phyloP scores from a whole-genome alignment of 2,113 vertebrate genomes.

The Odontesthes bonariensis region DNA sequence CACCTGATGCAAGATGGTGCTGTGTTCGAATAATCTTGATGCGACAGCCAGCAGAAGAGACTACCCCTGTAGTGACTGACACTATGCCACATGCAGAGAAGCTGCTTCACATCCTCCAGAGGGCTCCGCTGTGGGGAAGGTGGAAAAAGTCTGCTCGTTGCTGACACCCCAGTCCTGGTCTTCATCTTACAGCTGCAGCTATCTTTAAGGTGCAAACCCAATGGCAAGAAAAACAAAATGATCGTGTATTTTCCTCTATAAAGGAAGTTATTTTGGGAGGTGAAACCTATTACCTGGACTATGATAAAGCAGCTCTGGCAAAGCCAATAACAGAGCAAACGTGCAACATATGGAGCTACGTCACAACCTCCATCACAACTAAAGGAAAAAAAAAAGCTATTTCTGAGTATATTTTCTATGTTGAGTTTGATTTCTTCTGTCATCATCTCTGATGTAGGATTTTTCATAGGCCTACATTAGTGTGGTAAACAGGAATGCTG shows the following conservation, averaged over 20 bases:
- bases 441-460: neutral
- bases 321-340: neutral
- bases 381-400: neutral
- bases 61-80: slow-evolving; percentile 28
- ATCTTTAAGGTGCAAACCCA: neutral
- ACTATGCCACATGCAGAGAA: slow-evolving; percentile 15
- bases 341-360: neutral
- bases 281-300: slow-evolving; percentile 24
- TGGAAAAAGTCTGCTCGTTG: slow-evolving; percentile 15
- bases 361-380: neutral
- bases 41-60: slow-evolving; percentile 33
- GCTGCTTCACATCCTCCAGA: slow-evolving; percentile 31
- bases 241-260: neutral
- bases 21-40: slow-evolving; percentile 29
- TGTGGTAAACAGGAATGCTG: neutral
- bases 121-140: slow-evolving; percentile 3
- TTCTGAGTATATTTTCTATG: neutral
- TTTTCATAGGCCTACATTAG: neutral
- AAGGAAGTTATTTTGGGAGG: slow-evolving; percentile 14
- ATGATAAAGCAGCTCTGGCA: neutral
- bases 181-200: neutral
- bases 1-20: slow-evolving; percentile 30
- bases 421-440: neutral
- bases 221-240: slow-evolving; percentile 1
- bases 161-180: neutral